A percentile compares a stretch with the other conserved stretches of the same genome.
Conservation (phyloP, 2,888 invertebrate genomes). For the Salticus scenicus region DNA sequence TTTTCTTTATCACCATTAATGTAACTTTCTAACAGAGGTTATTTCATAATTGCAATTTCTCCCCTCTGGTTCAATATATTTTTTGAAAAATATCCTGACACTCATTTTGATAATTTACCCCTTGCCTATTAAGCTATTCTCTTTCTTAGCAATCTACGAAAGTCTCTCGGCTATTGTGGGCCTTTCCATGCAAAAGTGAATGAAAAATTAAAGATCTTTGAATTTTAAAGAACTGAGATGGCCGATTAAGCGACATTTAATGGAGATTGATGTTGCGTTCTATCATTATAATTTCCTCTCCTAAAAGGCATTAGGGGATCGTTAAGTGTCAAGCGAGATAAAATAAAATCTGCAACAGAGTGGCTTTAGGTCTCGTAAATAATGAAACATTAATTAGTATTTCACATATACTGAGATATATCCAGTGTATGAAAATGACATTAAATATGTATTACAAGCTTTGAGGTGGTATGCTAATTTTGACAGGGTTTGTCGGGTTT, state of each 20-base stretch:
- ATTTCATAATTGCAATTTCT: too few relatives aligned
- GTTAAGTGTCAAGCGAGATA: slow-evolving; percentile 13
- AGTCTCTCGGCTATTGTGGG: too few relatives aligned
- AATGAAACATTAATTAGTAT: background rate
- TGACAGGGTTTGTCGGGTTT: too few relatives aligned
- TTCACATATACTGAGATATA: background rate
- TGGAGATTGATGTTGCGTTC: slow-evolving; percentile 6
- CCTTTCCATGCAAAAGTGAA: background rate
- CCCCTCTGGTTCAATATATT: too few relatives aligned
- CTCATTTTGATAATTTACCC: too few relatives aligned
- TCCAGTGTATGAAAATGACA: too few relatives aligned
- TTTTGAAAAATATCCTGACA: too few relatives aligned
- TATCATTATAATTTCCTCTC: slow-evolving; percentile 12
- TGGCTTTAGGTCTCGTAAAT: background rate
- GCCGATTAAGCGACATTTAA: slow-evolving; percentile 6
- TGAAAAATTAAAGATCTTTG: slow-evolving; percentile 8
- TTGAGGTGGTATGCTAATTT: too few relatives aligned
- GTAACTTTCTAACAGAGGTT: too few relatives aligned
- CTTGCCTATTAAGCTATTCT: too few relatives aligned
- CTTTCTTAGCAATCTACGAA: too few relatives aligned
- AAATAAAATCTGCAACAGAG: background rate
- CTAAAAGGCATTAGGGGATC: slow-evolving; percentile 8
- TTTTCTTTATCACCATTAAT: too few relatives aligned
- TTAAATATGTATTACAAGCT: slow-evolving; percentile 1
- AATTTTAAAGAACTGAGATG: slow-evolving; percentile 3